phyloP scores from a whole-genome alignment of 2,888 invertebrate genomes.

The Apodemia duryi region DNA sequence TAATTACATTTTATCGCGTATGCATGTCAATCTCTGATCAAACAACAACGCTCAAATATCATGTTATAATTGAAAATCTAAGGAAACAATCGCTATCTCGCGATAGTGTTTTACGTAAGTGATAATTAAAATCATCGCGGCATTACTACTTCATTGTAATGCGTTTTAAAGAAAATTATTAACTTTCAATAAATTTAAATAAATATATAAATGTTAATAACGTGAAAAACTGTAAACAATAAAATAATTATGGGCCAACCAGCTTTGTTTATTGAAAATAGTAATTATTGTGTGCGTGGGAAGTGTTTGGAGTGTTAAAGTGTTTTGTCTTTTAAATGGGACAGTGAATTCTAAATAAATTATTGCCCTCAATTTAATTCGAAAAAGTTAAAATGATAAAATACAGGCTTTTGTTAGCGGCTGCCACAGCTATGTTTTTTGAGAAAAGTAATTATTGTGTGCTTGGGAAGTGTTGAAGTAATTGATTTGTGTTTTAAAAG shows the following conservation, averaged over 20 bases:
- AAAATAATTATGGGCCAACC: background rate
- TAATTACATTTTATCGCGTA: background rate
- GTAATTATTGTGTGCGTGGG: background rate
- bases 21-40: constrained; percentile 7
- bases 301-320: background rate
- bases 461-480: no score
- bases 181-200: background rate
- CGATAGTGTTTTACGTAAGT: constrained; percentile 30
- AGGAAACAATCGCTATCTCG: constrained; percentile 34
- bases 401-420: no score
- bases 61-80: constrained; percentile 24
- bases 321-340: background rate
- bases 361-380: no score
- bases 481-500: no score
- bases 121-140: constrained; percentile 15
- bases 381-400: no score
- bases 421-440: no score
- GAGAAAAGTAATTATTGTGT: no score
- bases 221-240: background rate
- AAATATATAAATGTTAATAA: background rate
- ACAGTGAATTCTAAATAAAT: background rate
- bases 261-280: background rate
- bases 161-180: background rate
- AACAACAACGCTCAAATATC: constrained; percentile 7
- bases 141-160: background rate